Evolutionary conservation across 2,797 vertebrate species (phyloP).

Genomic region (Myotis pilosus): DNA sequence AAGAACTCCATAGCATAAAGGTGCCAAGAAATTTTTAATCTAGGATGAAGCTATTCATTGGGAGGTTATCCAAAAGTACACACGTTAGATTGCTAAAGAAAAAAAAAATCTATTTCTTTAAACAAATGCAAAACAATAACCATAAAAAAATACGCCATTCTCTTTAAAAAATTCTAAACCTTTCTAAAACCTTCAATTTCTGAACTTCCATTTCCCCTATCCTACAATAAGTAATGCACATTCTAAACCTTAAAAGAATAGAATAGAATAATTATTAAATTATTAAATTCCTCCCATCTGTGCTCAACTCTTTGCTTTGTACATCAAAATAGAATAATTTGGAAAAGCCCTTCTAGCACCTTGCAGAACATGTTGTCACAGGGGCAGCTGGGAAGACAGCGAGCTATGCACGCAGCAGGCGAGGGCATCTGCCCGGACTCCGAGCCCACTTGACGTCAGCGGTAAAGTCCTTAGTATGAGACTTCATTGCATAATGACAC

Average conservation of each 20-base stretch:
- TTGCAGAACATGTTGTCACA: rapidly evolving
- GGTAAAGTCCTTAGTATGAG: rapidly evolving
- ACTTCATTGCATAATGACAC: rapidly evolving
- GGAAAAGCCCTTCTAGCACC: not conserved
- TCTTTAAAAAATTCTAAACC: not conserved
- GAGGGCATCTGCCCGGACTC: rapidly evolving
- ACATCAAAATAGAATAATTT: not conserved
- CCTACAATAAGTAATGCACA: no score
- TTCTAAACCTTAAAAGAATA: not conserved
- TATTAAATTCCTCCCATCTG: no score
- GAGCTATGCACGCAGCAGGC: rapidly evolving
- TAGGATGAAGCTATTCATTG: not conserved
- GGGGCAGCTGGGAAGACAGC: not conserved
- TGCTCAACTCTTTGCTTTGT: no score
- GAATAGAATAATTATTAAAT: no score
- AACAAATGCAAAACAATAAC: not conserved
- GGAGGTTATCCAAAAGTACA: not conserved
- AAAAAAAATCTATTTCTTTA: not conserved
- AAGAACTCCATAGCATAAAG: not conserved
- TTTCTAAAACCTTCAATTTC: not conserved
- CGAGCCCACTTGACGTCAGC: not conserved
- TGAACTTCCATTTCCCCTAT: not conserved
- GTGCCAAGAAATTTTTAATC: not conserved
- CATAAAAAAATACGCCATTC: not conserved
- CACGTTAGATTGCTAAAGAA: not conserved